Conservation (phyloP, 35 echinoderm and acorn worm genomes). For the Ophioderma brevispina region DNA sequence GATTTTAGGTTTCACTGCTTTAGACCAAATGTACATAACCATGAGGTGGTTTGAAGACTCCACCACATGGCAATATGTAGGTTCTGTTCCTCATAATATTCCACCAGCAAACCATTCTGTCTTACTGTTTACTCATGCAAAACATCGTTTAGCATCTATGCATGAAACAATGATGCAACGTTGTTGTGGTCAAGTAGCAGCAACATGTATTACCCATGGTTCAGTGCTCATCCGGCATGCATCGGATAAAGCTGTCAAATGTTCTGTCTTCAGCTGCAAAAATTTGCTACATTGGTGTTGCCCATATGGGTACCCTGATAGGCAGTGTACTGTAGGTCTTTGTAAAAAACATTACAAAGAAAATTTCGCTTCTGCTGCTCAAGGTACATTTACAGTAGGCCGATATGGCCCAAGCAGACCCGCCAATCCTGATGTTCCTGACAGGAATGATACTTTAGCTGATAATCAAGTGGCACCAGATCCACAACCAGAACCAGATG, state of each 20-base stretch:
- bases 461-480: too few relatives aligned
- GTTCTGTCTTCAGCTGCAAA: not conserved
- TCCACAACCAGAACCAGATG: not conserved
- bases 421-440: too few relatives aligned
- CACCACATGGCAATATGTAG: not conserved
- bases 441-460: too few relatives aligned
- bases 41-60: not conserved
- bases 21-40: not conserved
- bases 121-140: not conserved
- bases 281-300: not conserved
- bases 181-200: not conserved
- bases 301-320: not conserved
- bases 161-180: not conserved
- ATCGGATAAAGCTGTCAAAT: not conserved
- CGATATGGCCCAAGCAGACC: not conserved
- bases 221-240: not conserved
- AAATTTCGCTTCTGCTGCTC: not conserved
- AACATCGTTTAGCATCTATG: not conserved
- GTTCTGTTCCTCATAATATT: not conserved
- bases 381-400: not conserved
- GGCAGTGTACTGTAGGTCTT: not conserved
- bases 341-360: not conserved
- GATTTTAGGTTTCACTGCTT: not conserved
- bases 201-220: not conserved
- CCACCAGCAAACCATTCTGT: not conserved